phyloP scores from a whole-genome alignment of 2,888 invertebrate genomes.

The Meandrusa payeni region DNA sequence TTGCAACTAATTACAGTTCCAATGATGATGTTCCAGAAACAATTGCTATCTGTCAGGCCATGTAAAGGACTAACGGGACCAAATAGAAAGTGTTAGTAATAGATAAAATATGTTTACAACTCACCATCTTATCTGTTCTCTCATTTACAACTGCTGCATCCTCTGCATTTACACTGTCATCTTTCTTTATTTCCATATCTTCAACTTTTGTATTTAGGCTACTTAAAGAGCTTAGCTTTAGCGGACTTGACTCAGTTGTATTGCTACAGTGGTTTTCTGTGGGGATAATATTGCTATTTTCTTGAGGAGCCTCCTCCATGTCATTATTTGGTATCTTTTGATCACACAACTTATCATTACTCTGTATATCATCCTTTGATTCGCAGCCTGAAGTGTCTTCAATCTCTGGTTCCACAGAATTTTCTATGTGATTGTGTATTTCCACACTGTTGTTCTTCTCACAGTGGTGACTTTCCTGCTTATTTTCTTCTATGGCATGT shows the following conservation, averaged over 20 bases:
- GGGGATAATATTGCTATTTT: constrained; percentile 33
- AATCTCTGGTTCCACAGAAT: constrained; percentile 15
- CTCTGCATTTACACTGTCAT: constrained; percentile 25
- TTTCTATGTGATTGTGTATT: no score
- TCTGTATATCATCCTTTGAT: constrained; percentile 31
- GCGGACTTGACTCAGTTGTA: no score
- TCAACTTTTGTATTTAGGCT: constrained; percentile 37
- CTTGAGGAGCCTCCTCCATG: constrained; percentile 29
- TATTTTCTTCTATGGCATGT: constrained; percentile 29
- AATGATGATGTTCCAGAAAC: no score
- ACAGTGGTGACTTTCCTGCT: constrained; percentile 24
- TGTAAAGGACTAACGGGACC: no score
- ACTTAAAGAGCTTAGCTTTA: constrained; percentile 36
- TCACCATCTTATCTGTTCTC: no score
- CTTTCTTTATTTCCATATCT: constrained; percentile 30
- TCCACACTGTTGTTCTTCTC: constrained; percentile 27
- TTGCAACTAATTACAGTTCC: no score
- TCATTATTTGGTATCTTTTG: constrained; percentile 16
- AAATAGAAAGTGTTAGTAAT: no score
- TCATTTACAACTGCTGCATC: no score
- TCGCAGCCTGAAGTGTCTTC: constrained; percentile 27
- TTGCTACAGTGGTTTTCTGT: constrained; percentile 38
- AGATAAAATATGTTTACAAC: no score
- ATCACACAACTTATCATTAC: constrained; percentile 28
- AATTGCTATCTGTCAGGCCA: no score